Conservation (phyloP, 1,140 invertebrate species). For the Penaeus chinensis region DNA sequence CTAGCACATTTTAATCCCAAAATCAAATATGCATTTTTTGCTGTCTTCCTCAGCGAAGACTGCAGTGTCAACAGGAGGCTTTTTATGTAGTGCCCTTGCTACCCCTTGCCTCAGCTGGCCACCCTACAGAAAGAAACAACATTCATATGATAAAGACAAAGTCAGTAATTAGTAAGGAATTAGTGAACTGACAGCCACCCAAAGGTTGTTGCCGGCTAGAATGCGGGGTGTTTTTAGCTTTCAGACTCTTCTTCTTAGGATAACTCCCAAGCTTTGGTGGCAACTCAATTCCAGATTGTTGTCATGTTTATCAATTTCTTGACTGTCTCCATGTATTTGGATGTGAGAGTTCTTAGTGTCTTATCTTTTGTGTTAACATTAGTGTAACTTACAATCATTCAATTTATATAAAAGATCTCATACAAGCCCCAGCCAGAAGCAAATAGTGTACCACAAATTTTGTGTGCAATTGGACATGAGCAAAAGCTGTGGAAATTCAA, state of each 20-base stretch:
- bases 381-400: slow-evolving; percentile 51
- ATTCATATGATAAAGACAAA: slow-evolving; percentile 24
- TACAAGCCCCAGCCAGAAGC: slow-evolving; percentile 42
- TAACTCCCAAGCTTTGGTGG: slow-evolving; percentile 49
- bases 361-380: slow-evolving; percentile 51
- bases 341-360: slow-evolving; percentile 57
- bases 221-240: slow-evolving; percentile 36
- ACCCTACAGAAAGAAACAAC: slow-evolving; percentile 5
- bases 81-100: slow-evolving; percentile 49
- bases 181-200: not conserved
- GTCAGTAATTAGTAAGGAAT: slow-evolving; percentile 24
- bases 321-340: slow-evolving; percentile 51
- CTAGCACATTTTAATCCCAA: slow-evolving; percentile 42
- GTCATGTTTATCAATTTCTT: slow-evolving; percentile 44
- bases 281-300: slow-evolving; percentile 40
- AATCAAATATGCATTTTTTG: slow-evolving; percentile 18
- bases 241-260: slow-evolving; percentile 31
- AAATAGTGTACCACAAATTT: slow-evolving; percentile 6
- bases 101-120: slow-evolving; percentile 30
- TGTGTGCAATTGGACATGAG: slow-evolving; percentile 20
- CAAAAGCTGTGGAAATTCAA: not conserved
- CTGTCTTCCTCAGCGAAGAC: slow-evolving; percentile 27
- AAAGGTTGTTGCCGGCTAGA: slow-evolving; percentile 32
- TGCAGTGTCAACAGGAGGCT: slow-evolving; percentile 44
- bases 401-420: slow-evolving; percentile 47